phyloP scores from a whole-genome alignment of 2,888 invertebrate genomes.

The Zele albiditarsus region DNA sequence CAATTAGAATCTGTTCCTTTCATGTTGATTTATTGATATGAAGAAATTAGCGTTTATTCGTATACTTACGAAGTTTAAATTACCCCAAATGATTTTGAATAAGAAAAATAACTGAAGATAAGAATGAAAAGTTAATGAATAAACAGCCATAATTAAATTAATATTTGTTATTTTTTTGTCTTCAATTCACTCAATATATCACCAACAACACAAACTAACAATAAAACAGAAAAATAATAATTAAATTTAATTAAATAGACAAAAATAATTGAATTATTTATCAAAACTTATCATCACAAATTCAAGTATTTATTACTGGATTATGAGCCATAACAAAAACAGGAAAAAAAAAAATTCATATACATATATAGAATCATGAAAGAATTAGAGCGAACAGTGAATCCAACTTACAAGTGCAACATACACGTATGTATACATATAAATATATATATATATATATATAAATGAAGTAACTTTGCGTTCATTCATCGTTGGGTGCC shows the following conservation, averaged over 20 bases:
- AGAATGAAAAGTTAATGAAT: too few relatives aligned
- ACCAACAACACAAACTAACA: not conserved
- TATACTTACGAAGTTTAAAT: too few relatives aligned
- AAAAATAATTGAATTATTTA: not conserved
- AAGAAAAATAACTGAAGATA: too few relatives aligned
- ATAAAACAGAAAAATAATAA: not conserved
- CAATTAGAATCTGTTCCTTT: too few relatives aligned
- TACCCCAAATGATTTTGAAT: too few relatives aligned
- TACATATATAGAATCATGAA: not conserved
- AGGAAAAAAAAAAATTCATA: not conserved
- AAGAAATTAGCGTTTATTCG: too few relatives aligned
- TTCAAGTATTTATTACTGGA: not conserved
- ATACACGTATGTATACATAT: not conserved
- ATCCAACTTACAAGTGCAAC: conserved; percentile 3
- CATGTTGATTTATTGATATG: too few relatives aligned
- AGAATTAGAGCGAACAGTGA: conserved; percentile 1
- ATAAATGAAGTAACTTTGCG: conserved; percentile 36
- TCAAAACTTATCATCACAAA: not conserved
- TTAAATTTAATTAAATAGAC: not conserved
- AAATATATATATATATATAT: not conserved
- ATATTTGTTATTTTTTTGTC: too few relatives aligned
- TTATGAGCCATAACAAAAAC: not conserved
- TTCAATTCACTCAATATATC: not conserved
- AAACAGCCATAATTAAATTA: too few relatives aligned
- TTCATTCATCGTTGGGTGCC: conserved; percentile 43